Conservation (phyloP, 1,140 invertebrate genomes). For the Pseudoatta argentina region DNA sequence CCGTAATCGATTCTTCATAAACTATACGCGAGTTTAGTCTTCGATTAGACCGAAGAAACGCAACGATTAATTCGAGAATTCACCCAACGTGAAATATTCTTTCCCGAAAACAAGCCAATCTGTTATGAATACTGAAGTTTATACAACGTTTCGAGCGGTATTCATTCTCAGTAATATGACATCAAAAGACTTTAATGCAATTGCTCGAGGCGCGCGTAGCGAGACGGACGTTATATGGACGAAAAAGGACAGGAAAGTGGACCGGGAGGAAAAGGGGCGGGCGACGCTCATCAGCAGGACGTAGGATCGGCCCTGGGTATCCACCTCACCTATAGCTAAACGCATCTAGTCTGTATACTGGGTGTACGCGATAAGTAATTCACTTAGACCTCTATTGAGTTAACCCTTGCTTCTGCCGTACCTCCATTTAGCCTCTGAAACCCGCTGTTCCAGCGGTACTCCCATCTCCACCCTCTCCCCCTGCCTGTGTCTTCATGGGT, state of each 20-base stretch:
- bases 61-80: background rate
- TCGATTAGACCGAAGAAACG: background rate
- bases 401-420: slow-evolving; percentile 86
- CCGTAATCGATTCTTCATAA: slow-evolving; percentile 24
- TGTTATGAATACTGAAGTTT: background rate
- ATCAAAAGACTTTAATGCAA: slow-evolving; percentile 60
- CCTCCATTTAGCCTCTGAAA: slow-evolving; percentile 85
- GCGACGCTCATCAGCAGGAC: slow-evolving; percentile 56
- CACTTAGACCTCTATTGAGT: slow-evolving; percentile 86
- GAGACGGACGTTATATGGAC: background rate
- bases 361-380: slow-evolving; percentile 86
- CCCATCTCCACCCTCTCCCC: slow-evolving; percentile 55
- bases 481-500: slow-evolving; percentile 31
- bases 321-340: slow-evolving; percentile 81
- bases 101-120: background rate
- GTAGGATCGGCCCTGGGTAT: slow-evolving; percentile 68
- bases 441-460: slow-evolving; percentile 73
- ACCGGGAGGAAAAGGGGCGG: slow-evolving; percentile 15
- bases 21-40: background rate
- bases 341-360: slow-evolving; percentile 85
- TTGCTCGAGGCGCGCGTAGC: slow-evolving; percentile 18
- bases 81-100: background rate
- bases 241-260: slow-evolving; percentile 19
- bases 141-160: slow-evolving; percentile 10
- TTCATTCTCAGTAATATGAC: background rate